Base-by-base conservation (phyloP, 2,113 vertebrate genomes). In the Apteryx mantelli region DNA sequence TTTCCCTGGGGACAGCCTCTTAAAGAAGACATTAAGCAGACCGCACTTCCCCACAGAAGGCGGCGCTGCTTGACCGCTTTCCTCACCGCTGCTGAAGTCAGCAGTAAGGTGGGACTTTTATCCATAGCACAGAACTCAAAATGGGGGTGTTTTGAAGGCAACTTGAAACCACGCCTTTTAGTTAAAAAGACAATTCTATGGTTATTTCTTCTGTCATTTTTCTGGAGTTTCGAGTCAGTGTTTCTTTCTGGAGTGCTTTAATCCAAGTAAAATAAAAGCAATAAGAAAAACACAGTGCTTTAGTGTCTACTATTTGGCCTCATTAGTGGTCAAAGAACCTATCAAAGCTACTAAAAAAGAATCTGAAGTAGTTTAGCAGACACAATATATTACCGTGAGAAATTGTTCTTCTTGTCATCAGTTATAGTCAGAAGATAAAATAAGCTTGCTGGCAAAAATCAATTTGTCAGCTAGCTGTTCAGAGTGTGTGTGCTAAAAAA, bases 41-140 rank as follows among this genome's bases (percentile, higher is more conserved):
- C 6, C 21, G 53, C 56, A 14, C 2, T 2, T 77, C 7, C 8
- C 16, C n/a, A 56, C 97, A 93, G 86, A 74, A 94, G 93, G 96
- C 93, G 98, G 98, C 60, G 93, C 95, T 97, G 82, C 95, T 96
- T 4, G 26, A 96, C 76, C 70, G 61, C 87, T 85, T 96, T 97
- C 74, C 69, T 13, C 6, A 0, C 5, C 3, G 46, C 26, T 1
- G 1, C 10, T 2, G 61, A 7, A 20, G 10, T 17, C 46, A 19
- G 30, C 42, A 6, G 36, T 3, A 4, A 3, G 0, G 1, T 17
- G 3, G 3, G 1, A 4, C 7, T 9, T 19, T 9, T 63, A 7
- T n/a, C 13, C 5, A 9, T 42, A 34, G 15, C 30, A 1, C 28
- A 14, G 52, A 13, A 48, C 20, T 48, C 10, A 0, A 10, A 48